Evolutionary conservation across 2,113 vertebrate genomes (phyloP), one percentile per base, ranked within the genome.

Genomic region (Corvus moneduloides): DNA sequence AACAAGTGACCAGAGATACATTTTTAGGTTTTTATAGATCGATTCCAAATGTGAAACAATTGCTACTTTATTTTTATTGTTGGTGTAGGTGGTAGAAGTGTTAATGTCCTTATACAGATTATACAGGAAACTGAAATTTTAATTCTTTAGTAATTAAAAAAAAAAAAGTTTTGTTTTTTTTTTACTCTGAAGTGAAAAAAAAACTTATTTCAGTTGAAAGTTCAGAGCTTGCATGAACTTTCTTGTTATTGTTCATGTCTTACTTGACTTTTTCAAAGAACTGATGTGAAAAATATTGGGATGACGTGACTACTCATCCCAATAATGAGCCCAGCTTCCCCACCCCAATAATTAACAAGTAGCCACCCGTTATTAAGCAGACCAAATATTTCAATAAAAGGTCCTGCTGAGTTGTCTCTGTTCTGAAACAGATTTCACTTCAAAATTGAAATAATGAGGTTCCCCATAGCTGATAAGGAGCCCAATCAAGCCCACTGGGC

Each of bases 281-380:
- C 74, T 95, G 93, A 95, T 88, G 92, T 96, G 97, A 98, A 97
- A 97, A 97, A 88, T 94, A 92, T 97, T 96, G 37, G 95, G 97
- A 98, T 97, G 97, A 98, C 96, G 7, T 97, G 94, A 94, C 91
- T 98, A 98, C 95, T 98, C 98, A 98, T 98, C 96, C 97, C 96
- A 95, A 97, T 98, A 98, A 98, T 97, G 94, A 98, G 96, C 39
- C 96, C 92, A 90, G 77, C 79, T 90, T 95, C 93, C 91, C 92
- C 89, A 96, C 94, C 93, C 71, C 92, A 64, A 90, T 98, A 97
- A 98, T 98, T 94, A 98, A 98, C 95, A 96, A 92, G 94, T 97
- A 95, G 95, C 96, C 93, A 89, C 84, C 89, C 92, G 46, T 97
- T 97, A 97, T 95, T 98, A 97, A 93, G 95, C 85, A 83, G 93